These are phyloP conservation scores for Mohoua ochrocephala DNA, from an alignment of 2,113 vertebrate species.

Conservation along the genomic window DNA sequence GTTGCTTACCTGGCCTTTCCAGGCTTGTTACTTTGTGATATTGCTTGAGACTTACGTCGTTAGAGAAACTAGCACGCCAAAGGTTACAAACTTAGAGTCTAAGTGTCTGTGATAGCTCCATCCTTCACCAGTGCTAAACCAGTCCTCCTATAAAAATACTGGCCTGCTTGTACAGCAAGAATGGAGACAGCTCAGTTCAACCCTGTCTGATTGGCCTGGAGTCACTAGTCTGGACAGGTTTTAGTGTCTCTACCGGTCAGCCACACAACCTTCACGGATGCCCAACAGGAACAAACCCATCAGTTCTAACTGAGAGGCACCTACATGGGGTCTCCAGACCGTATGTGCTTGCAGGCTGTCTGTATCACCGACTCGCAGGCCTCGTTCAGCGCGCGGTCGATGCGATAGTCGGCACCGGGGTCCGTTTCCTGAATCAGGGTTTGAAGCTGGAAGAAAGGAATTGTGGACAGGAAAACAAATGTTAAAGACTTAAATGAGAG, in stretches of 20 bases:
- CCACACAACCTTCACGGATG: neutral
- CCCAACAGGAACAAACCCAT: no score
- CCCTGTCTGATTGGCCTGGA: neutral
- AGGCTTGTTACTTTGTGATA: neutral
- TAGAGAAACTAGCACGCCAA: neutral
- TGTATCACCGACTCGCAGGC: conserved; percentile 97
- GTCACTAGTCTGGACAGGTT: neutral
- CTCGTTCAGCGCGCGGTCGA: conserved; percentile 93
- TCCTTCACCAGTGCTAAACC: neutral
- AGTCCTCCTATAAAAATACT: neutral
- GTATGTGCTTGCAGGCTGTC: conserved; percentile 97
- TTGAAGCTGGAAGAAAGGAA: conserved; percentile 80
- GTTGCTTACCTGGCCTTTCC: neutral
- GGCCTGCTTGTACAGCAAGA: neutral
- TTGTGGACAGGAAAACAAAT: neutral
- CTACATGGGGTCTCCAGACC: conserved; percentile 95
- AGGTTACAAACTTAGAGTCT: neutral
- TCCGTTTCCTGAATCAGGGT: conserved; percentile 92
- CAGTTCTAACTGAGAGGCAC: conserved; percentile 6
- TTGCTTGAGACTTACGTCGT: fast-evolving
- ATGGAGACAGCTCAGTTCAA: fast-evolving
- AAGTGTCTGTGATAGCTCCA: neutral
- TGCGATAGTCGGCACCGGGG: conserved; percentile 92
- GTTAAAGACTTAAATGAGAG: neutral
- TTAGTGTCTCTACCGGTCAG: neutral